These are phyloP conservation scores for Automeris io DNA, from an alignment of 2,888 invertebrate species.

Conservation along the genomic window DNA sequence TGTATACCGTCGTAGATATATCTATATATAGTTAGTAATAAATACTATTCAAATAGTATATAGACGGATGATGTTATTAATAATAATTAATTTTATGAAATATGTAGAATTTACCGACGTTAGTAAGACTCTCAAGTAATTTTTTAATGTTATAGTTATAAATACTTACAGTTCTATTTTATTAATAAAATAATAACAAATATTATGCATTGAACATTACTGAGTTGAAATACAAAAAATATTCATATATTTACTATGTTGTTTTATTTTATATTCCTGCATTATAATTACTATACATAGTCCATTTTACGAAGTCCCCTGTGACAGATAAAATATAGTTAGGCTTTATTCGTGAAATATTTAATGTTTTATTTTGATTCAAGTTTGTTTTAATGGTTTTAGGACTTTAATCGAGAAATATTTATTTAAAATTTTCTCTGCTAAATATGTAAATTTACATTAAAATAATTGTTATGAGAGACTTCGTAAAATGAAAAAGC, in stretches of 20 bases:
- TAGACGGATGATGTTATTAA: constrained; percentile 15
- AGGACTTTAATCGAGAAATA: no score
- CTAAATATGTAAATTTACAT: no score
- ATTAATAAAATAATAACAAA: constrained; percentile 44
- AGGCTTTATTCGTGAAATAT: no score
- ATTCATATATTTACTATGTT: constrained; percentile 57
- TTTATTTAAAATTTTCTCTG: no score
- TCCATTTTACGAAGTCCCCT: no score
- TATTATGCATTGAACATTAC: constrained; percentile 64
- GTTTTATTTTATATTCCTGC: constrained; percentile 37
- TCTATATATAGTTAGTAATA: constrained; percentile 13
- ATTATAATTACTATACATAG: no score
- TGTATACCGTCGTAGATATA: constrained; percentile 31
- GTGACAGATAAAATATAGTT: no score
- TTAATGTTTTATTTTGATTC: no score
- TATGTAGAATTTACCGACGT: constrained; percentile 52
- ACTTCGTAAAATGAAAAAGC: no score
- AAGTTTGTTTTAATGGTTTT: no score
- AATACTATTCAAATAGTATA: constrained; percentile 11
- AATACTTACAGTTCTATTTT: constrained; percentile 71
- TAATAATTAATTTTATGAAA: constrained; percentile 19
- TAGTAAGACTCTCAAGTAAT: constrained; percentile 54
- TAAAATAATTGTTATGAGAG: no score
- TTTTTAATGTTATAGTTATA: constrained; percentile 67
- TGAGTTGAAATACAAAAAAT: constrained; percentile 70